Evolutionary conservation across 2,797 vertebrate species (phyloP), one percentile per base, ranked within the genome.

Genomic region (Premnoplex brunnescens): DNA sequence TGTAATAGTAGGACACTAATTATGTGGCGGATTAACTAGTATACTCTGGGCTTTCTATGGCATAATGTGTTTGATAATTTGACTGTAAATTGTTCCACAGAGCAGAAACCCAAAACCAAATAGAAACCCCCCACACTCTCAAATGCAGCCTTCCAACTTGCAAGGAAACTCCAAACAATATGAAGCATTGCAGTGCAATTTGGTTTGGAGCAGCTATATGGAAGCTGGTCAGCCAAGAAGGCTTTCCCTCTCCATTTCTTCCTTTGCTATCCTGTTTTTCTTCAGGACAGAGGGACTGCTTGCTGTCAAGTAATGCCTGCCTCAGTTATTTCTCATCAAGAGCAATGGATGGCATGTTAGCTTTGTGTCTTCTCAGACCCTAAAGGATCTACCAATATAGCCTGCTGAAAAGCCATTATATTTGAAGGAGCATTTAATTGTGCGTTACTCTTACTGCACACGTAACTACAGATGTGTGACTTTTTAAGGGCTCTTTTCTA

Each of bases 61-160:
- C 18, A n/a, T 30, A 23, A 37, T 5, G 13, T 8, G 13, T 27
- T 68, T 32, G 20, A 59, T 44, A 72, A 56, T 60, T 74, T 54
- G 52, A 20, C 27, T 27, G 4, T 8, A 60, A 44, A 18, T 34
- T 48, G 26, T 39, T 82, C 23, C 1, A 1, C 16, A 14, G 12
- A 62, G 36, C 20, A 41, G 71, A 88, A 71, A 68, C 5, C 6
- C 22, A 12, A 58, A 71, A 11, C 13, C 26, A 52, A 88, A 37
- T 2, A 74, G 28, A 85, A 79, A 7, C 6, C 3, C 16, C 18
- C 1, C 24, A 19, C 0, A 0, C 3, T 21, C 10, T 51, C n/a
- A 87, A 37, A 71, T 44, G 18, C 56, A 69, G 32, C 23, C 22
- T 46, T 69, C 39, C 26, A 59, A 0, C 28, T 63, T 79, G 28